phyloP scores from a whole-genome alignment of 2,888 invertebrate genomes.

The Lycia hirtaria region DNA sequence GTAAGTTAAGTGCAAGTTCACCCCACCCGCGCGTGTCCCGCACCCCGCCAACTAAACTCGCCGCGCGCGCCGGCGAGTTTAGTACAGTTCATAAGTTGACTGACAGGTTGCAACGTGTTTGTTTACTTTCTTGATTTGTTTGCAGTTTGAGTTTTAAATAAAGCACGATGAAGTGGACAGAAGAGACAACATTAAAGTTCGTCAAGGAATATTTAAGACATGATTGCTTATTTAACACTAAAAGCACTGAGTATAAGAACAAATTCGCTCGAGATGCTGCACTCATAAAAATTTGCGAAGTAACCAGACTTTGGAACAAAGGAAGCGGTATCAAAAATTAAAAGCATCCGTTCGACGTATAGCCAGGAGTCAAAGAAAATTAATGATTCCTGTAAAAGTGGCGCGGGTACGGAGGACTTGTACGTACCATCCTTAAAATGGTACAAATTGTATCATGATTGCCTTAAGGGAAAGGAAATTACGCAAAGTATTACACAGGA shows the following conservation, averaged over 20 bases:
- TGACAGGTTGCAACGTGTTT: background rate
- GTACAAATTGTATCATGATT: background rate
- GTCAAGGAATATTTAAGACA: background rate
- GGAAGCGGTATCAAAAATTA: background rate
- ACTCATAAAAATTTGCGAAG: background rate
- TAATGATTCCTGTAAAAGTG: background rate
- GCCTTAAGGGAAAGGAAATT: background rate
- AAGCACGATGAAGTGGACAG: background rate
- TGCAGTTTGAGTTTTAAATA: too few relatives aligned
- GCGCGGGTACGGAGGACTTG: background rate
- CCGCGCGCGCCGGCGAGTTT: slow-evolving; percentile 18
- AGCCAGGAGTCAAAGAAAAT: background rate
- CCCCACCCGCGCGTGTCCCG: slow-evolving; percentile 26
- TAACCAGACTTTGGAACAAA: background rate
- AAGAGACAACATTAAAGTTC: background rate
- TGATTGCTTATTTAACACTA: background rate
- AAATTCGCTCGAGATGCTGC: background rate
- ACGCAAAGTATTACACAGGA: background rate
- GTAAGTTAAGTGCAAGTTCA: slow-evolving; percentile 19
- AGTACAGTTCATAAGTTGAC: slow-evolving; percentile 15
- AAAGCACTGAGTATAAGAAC: background rate
- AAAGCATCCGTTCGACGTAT: background rate
- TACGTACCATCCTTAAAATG: background rate
- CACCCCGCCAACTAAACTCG: slow-evolving; percentile 23
- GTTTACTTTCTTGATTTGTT: too few relatives aligned